phyloP scores from a whole-genome alignment of 2,113 vertebrate genomes.

The Ochotona princeps region DNA sequence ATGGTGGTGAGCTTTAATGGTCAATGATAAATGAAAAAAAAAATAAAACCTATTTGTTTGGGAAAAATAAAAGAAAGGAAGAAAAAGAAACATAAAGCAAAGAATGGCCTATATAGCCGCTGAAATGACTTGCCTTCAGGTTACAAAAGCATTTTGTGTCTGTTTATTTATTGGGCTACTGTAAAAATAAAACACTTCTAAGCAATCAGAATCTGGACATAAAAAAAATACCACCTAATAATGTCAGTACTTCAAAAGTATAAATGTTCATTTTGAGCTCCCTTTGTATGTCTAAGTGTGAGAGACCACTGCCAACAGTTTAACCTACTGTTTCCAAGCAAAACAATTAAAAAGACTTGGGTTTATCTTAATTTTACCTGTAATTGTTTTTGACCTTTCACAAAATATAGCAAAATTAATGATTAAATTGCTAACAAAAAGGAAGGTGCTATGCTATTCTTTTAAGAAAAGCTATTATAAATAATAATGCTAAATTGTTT shows the following conservation, averaged over 20 bases:
- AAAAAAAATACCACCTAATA: conserved; percentile 22
- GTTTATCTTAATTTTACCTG: neutral
- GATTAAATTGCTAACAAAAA: neutral
- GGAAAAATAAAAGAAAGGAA: neutral
- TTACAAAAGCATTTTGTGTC: conserved; percentile 66
- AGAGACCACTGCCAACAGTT: neutral
- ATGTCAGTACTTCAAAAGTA: neutral
- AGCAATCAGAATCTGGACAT: conserved; percentile 51
- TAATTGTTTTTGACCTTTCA: conserved; percentile 8
- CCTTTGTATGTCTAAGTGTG: conserved; percentile 10
- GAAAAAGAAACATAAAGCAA: conserved; percentile 57
- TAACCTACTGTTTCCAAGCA: conserved; percentile 34
- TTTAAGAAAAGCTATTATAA: neutral
- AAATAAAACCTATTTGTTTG: conserved; percentile 48
- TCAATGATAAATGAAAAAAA: conserved; percentile 33
- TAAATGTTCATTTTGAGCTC: neutral
- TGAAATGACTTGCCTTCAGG: conserved; percentile 65
- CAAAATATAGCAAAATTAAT: neutral
- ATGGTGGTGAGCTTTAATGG: conserved; percentile 18
- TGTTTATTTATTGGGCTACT: conserved; percentile 50
- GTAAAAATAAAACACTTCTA: conserved; percentile 53
- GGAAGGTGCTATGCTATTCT: neutral
- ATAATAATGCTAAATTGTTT: neutral
- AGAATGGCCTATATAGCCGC: conserved; percentile 50
- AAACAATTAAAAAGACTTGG: neutral